Conservation (phyloP, 2,113 vertebrate genomes). For the Cynocephalus volans region DNA sequence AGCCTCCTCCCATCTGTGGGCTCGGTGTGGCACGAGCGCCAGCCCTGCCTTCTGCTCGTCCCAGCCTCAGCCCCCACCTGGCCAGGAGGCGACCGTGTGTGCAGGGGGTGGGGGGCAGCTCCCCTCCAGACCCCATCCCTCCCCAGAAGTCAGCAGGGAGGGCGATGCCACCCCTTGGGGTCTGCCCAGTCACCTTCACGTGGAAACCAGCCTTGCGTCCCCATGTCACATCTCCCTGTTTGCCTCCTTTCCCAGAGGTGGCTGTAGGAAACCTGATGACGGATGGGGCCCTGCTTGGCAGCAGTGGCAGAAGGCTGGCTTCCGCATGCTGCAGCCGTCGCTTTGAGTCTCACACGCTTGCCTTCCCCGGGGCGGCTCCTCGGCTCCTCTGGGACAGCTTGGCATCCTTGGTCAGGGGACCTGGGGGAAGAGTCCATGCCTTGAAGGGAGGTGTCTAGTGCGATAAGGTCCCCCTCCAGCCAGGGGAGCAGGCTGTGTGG, state of each 20-base stretch:
- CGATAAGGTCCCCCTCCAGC: rapidly evolving
- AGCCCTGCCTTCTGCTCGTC: not conserved
- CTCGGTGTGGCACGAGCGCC: not conserved
- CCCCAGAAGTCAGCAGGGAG: not conserved
- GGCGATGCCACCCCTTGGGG: not conserved
- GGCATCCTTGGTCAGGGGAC: not conserved
- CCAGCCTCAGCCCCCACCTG: not conserved
- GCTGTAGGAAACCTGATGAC: not conserved
- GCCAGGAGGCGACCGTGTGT: too few species aligned
- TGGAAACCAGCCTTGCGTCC: too few species aligned
- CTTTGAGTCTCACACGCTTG: not conserved
- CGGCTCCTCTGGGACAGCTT: not conserved
- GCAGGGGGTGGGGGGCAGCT: not conserved
- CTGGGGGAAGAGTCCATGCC: not conserved
- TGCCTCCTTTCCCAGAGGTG: not conserved
- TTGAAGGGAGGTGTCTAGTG: too few species aligned
- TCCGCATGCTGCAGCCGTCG: not conserved
- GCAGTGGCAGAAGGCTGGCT: not conserved
- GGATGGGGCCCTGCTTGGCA: rapidly evolving
- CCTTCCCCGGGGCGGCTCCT: not conserved
- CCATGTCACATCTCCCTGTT: not conserved
- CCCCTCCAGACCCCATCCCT: not conserved
- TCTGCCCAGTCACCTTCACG: too few species aligned
- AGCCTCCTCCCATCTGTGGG: not conserved
- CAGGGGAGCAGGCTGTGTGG: too few species aligned